Evolutionary conservation across 2,888 invertebrate genomes (phyloP), one percentile per base, ranked within the genome.

Genomic region (Tipula helvola): DNA sequence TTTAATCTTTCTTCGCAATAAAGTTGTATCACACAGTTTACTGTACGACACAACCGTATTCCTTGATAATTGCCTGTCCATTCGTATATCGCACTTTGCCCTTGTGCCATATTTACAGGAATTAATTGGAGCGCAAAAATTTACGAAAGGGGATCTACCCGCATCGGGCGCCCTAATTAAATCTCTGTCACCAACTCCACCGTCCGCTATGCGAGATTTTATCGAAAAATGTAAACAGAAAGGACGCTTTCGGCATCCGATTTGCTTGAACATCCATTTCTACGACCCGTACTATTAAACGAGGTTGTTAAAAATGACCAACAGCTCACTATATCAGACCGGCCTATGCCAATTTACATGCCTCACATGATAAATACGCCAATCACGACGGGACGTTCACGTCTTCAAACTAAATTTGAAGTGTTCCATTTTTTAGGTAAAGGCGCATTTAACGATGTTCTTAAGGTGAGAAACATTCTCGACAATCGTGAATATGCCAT

Each of bases 371-470:
- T 87, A n/a, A 71, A 85, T 44, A 13, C 87, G 39, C 57, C 85
- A 44, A 57, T 57, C 16, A n/a, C 83, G 10, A 83, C 92, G 87
- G 93, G 94, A 0, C 94, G 94, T 87, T 96, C 97, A 0, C 93
- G 98, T 2, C 93, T 98, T 4, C 93, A 94, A 88, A 95, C 93
- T 2, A 97, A 97, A 91, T 97, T 97, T 89, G 95, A 96, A 90
- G 93, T 96, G 57, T 92, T 98, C 0, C 94, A 95, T 88, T 95
- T 95, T 92, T 92, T 99, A 0, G 99, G 99, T 0, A 96, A 96
- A 91, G 99, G 99, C 2, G 99, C 98, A 0, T 99, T 97, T 91
- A 99, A 99, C 0, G 96, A 98, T 92, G 99, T 99, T 0, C 92
- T 98, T 7, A 98, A 99, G 94, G 97, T 96, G 0, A 95, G 95